These are phyloP conservation scores for Vulpes ferrilata DNA, from an alignment of 2,113 vertebrate genomes.

Conservation along the genomic window DNA sequence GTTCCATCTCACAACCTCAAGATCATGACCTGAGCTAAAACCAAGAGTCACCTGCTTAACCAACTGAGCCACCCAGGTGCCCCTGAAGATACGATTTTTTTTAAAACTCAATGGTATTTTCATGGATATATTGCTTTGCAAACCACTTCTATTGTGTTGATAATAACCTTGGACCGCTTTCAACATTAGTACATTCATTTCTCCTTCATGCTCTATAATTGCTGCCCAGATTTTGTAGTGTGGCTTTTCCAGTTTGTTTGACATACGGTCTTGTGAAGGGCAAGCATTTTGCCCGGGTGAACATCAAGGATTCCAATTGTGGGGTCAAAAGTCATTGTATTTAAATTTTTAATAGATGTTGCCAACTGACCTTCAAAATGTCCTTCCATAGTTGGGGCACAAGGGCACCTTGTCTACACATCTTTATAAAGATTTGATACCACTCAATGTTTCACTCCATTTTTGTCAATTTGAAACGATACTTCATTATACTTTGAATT, in stretches of 20 bases:
- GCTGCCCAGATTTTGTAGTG: rapidly evolving
- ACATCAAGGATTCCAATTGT: not conserved
- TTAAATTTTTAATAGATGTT: not conserved
- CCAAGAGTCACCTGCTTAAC: not conserved
- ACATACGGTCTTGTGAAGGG: not conserved
- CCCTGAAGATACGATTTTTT: not conserved
- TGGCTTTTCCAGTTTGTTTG: not conserved
- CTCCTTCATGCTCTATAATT: rapidly evolving
- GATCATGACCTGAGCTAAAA: not conserved
- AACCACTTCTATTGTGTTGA: not conserved
- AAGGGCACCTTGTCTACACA: rapidly evolving
- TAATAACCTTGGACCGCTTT: no score
- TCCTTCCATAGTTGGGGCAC: no score
- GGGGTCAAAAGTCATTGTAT: not conserved
- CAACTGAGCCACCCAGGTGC: not conserved
- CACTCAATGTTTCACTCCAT: rapidly evolving
- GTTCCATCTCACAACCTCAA: not conserved
- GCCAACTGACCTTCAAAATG: not conserved
- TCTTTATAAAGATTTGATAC: no score
- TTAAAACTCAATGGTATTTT: not conserved
- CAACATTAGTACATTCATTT: rapidly evolving
- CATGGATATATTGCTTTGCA: not conserved
- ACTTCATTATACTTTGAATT: not conserved
- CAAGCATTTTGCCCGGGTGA: not conserved
- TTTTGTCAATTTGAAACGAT: not conserved